These are phyloP conservation scores for Panopea generosa DNA, from an alignment of 2,888 invertebrate species.

Conservation along the genomic window DNA sequence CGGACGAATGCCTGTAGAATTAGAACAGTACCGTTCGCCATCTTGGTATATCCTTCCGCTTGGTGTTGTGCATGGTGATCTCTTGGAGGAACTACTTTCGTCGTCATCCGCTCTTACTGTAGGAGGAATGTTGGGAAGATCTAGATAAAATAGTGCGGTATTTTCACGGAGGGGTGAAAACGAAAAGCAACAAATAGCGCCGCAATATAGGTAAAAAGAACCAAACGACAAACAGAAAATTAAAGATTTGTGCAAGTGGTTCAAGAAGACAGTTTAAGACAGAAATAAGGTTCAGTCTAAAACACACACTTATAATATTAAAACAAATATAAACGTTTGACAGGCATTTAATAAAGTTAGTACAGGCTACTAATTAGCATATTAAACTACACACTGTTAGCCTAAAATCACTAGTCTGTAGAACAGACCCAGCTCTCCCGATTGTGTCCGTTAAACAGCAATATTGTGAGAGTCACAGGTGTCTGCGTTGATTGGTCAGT, in stretches of 20 bases:
- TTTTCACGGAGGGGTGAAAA: slow-evolving; percentile 65
- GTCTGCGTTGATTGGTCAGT: no score
- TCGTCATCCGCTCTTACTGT: slow-evolving; percentile 73
- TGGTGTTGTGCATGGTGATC: slow-evolving; percentile 78
- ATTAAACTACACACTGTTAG: no score
- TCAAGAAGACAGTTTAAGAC: no score
- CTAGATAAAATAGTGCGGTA: slow-evolving; percentile 76
- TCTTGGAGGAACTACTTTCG: slow-evolving; percentile 46
- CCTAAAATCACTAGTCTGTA: no score
- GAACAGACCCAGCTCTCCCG: no score
- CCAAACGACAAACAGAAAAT: not conserved
- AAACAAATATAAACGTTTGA: not conserved
- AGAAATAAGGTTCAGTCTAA: no score
- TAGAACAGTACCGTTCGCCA: slow-evolving; percentile 84
- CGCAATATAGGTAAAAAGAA: not conserved
- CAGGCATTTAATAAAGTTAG: not conserved
- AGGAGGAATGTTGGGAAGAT: slow-evolving; percentile 82
- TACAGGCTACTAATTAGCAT: no score
- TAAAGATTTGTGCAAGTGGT: no score
- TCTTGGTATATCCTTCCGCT: slow-evolving; percentile 83
- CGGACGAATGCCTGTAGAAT: slow-evolving; percentile 82
- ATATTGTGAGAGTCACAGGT: no score
- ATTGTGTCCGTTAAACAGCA: no score
- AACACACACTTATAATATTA: no score
- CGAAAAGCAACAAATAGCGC: slow-evolving; percentile 49